A percentile compares a stretch with the other conserved stretches of the same genome.
Conservation (phyloP, 2,888 invertebrate genomes). For the Sinotaia quadrata region DNA sequence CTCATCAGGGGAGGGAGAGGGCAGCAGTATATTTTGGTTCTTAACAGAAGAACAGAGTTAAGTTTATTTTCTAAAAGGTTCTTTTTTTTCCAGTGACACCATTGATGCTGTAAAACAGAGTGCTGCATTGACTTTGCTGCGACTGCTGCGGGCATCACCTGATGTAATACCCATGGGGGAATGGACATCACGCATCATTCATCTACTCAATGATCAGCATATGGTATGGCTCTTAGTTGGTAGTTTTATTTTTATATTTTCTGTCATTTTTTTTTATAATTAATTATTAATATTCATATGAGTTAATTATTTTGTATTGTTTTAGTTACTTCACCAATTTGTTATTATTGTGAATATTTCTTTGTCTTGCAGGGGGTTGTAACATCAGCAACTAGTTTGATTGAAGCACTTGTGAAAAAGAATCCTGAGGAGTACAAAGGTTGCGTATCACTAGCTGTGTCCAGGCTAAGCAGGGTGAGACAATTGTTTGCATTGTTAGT, state of each 20-base stretch:
- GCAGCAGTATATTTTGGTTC: too few species aligned
- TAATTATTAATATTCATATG: too few species aligned
- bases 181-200: constrained; percentile 99
- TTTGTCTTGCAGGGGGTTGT: constrained; percentile 85
- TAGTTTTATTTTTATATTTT: not conserved
- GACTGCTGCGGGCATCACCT: constrained; percentile 93
- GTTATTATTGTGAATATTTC: not conserved
- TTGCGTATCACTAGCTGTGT: constrained; percentile 97
- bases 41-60: too few species aligned
- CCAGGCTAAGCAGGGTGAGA: constrained; percentile 88
- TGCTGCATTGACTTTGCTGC: constrained; percentile 94
- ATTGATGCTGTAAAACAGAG: constrained; percentile 99
- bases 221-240: constrained; percentile 76
- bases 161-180: constrained; percentile 95
- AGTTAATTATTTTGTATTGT: too few species aligned
- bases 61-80: too few species aligned
- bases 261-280: too few species aligned
- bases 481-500: not conserved
- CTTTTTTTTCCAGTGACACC: constrained; percentile 82
- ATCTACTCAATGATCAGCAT: constrained; percentile 98
- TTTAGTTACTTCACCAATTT: too few species aligned
- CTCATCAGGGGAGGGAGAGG: too few species aligned
- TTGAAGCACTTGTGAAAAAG: constrained; percentile 97
- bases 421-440: constrained; percentile 99
- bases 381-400: constrained; percentile 97